These are phyloP conservation scores for Eulimnadia texana DNA, from an alignment of 1,140 invertebrate species.

Conservation along the genomic window DNA sequence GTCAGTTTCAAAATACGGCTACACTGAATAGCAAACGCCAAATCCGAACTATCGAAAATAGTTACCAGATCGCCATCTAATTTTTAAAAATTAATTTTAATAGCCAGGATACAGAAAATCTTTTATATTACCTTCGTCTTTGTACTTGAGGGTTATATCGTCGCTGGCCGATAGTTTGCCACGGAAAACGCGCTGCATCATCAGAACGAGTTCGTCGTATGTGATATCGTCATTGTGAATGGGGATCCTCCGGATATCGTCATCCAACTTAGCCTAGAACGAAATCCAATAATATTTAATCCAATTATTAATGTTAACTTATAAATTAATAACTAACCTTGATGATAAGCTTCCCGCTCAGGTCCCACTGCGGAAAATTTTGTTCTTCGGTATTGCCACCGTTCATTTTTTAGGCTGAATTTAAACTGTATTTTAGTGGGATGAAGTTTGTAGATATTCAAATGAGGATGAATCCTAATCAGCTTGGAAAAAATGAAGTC, in stretches of 20 bases:
- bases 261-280: slow-evolving; percentile 46
- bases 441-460: background rate
- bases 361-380: slow-evolving; percentile 26
- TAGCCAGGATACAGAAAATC: background rate
- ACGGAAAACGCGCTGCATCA: slow-evolving; percentile 60
- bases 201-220: slow-evolving; percentile 57
- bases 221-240: slow-evolving; percentile 65
- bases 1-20: slow-evolving; percentile 50
- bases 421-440: background rate
- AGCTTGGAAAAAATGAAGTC: background rate
- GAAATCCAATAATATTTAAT: slow-evolving; percentile 1
- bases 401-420: background rate
- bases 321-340: slow-evolving; percentile 24
- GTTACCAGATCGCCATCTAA: slow-evolving; percentile 58
- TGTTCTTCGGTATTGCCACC: background rate
- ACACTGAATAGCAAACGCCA: slow-evolving; percentile 56
- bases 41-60: slow-evolving; percentile 56
- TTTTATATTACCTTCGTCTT: slow-evolving; percentile 45
- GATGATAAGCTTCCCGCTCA: slow-evolving; percentile 39
- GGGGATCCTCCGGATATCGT: slow-evolving; percentile 54
- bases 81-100: slow-evolving; percentile 23
- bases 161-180: slow-evolving; percentile 46
- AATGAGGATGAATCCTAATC: too few relatives aligned
- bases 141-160: slow-evolving; percentile 58
- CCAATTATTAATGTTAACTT: background rate